phyloP scores from a whole-genome alignment of 2,888 invertebrate species.

The Andrena bucephala region DNA sequence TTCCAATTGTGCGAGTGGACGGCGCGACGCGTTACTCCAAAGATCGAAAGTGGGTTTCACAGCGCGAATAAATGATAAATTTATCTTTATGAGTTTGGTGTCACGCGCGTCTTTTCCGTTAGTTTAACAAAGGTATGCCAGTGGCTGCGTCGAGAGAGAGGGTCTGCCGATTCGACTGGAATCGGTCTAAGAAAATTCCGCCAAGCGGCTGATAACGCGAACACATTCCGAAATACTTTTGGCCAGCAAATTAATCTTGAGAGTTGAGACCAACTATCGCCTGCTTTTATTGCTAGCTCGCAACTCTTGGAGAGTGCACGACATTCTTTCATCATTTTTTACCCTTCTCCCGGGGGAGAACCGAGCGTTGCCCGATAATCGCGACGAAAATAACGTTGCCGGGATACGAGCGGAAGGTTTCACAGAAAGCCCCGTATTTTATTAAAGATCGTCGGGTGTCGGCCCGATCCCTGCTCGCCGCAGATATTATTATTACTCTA shows the following conservation, averaged over 20 bases:
- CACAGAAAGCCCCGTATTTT: neutral
- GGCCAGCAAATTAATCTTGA: neutral
- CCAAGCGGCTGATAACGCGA: neutral
- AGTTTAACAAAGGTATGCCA: no score
- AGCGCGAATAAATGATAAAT: conserved; percentile 5
- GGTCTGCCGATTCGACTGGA: neutral
- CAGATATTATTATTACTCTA: conserved; percentile 47
- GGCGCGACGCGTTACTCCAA: conserved; percentile 15
- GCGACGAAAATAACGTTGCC: conserved; percentile 1
- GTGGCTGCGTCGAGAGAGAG: neutral
- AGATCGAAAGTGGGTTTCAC: conserved; percentile 18
- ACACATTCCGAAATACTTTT: neutral
- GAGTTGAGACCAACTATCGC: neutral
- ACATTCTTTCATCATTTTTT: neutral
- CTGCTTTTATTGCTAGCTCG: neutral
- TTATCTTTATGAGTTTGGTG: neutral
- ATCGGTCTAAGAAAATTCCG: neutral
- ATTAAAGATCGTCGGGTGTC: conserved; percentile 29
- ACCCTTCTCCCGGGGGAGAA: neutral
- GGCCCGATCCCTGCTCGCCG: neutral
- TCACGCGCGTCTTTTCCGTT: neutral
- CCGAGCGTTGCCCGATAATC: conserved; percentile 1
- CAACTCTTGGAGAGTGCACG: neutral
- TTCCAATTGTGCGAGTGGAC: conserved; percentile 13
- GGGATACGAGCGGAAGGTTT: neutral